phyloP scores from a whole-genome alignment of 2,888 invertebrate species.

The Clitarchus hookeri region DNA sequence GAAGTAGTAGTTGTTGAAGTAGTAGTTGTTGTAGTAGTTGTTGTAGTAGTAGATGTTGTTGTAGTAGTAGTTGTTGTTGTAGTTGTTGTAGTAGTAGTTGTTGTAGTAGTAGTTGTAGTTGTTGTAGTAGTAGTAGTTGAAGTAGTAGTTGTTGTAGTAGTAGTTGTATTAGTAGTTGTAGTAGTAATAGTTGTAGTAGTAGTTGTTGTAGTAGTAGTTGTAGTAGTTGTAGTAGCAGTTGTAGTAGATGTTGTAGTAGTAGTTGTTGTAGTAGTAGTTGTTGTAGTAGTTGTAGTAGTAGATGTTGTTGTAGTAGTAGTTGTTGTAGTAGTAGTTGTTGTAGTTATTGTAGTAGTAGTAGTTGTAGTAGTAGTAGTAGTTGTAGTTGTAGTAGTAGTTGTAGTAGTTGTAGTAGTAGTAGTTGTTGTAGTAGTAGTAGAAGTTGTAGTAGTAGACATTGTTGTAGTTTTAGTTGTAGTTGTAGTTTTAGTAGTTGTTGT shows the following conservation, averaged over 20 bases:
- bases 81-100: background rate
- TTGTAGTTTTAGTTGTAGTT: conserved; percentile 10
- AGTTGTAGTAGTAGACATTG: background rate
- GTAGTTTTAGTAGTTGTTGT: conserved; percentile 22
- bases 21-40: background rate
- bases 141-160: background rate
- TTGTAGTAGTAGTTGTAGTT: background rate
- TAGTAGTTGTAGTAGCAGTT: background rate
- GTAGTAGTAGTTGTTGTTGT: background rate
- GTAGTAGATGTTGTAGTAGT: background rate
- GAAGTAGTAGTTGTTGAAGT: background rate
- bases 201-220: conserved; percentile 17
- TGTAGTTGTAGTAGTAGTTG: conserved; percentile 4
- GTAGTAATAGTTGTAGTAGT: conserved; percentile 17
- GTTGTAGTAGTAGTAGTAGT: background rate
- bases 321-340: background rate
- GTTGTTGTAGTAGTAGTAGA: conserved; percentile 20
- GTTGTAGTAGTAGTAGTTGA: background rate
- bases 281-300: background rate
- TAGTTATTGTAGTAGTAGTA: background rate
- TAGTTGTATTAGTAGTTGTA: conserved; percentile 6
- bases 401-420: conserved; percentile 21
- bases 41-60: background rate
- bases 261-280: background rate
- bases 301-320: background rate